Evolutionary conservation across 1,140 invertebrate genomes (phyloP), one percentile per base, ranked within the genome.

Genomic region (Aphidius ervi): DNA sequence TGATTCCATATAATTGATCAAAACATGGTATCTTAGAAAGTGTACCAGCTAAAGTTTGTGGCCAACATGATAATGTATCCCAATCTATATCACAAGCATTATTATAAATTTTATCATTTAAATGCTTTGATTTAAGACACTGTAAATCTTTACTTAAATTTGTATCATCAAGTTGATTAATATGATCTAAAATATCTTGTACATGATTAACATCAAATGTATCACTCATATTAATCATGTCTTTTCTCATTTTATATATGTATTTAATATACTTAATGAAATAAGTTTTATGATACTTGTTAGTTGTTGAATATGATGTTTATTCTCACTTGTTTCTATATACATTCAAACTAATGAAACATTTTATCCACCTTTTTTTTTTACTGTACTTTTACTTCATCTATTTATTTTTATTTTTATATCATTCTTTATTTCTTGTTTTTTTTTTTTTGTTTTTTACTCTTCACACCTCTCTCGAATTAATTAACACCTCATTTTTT

Each of bases 1-100:
- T 80, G 7, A 92, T 84, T 45, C 87, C 87, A 64, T 88, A 86
- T 52, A 92, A 82, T 67, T 88, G 84, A 41, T 83, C 81, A 62
- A 92, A 88, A 68, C 91, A 93, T 7, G 85, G 83, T 58, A 89
- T 78, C 1, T 83, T 69, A 1, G 86, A 86, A 39, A 82, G 66
- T 2, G 80, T 81, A 20, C 85, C 84, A 47, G 84, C 82, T 1
- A 77, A 78, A 6, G 89, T 89, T 3, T 84, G 77, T 4, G 87
- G 88, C 91, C 91, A 93, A 72, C 91, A 93, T 2, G 90, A 78
- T 4, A 92, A 73, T 3, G 82, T 82, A 75, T 92, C 90, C 76
- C 84, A 90, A 46, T 83, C 83, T 4, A 79, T 76, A 8, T 82
- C 81, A 70, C 87, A 88, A 9, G 61, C 62, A 46, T 62, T 50